Percentiles rank a stretch among this genome's conserved stretches.
phyloP scores from a whole-genome alignment of 2,113 vertebrate genomes.

The Psophia crepitans region DNA sequence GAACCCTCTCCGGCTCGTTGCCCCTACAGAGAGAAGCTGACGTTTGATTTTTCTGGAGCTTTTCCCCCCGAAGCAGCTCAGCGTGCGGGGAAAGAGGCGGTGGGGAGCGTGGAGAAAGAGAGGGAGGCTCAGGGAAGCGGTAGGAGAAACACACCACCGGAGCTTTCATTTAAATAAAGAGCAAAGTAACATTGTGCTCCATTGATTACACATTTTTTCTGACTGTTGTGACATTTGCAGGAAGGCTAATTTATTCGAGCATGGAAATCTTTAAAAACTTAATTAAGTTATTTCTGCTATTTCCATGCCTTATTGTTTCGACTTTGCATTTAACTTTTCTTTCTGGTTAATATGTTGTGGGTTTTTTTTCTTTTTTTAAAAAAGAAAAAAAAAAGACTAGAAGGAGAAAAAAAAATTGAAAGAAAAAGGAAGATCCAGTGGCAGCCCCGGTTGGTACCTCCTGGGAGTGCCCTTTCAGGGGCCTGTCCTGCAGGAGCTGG shows the following conservation, averaged over 20 bases:
- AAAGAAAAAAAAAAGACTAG: neutral
- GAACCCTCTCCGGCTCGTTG: neutral
- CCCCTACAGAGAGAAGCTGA: neutral
- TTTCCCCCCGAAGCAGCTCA: neutral
- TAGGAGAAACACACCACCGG: neutral
- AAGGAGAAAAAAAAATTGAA: neutral
- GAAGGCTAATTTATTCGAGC: slow-evolving; percentile 83
- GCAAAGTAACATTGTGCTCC: slow-evolving; percentile 71
- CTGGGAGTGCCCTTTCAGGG: neutral
- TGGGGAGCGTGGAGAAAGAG: neutral
- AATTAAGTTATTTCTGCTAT: slow-evolving; percentile 85
- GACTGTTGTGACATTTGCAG: slow-evolving; percentile 84
- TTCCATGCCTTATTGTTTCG: slow-evolving; percentile 80
- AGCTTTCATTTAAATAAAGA: slow-evolving; percentile 70
- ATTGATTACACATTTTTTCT: slow-evolving; percentile 76
- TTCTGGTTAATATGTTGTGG: too few species aligned
- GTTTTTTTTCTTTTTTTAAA: too few species aligned
- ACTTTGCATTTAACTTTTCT: slow-evolving; percentile 77
- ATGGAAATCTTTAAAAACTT: slow-evolving; percentile 87
- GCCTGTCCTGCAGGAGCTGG: accelerated
- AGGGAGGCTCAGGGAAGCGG: neutral
- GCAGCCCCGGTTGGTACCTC: neutral
- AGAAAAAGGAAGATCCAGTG: neutral
- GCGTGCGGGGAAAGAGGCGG: neutral
- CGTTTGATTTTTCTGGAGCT: neutral